These are phyloP conservation scores for Caenorhabditis tropicalis DNA, from an alignment of 1,140 invertebrate genomes.

Conservation along the genomic window DNA sequence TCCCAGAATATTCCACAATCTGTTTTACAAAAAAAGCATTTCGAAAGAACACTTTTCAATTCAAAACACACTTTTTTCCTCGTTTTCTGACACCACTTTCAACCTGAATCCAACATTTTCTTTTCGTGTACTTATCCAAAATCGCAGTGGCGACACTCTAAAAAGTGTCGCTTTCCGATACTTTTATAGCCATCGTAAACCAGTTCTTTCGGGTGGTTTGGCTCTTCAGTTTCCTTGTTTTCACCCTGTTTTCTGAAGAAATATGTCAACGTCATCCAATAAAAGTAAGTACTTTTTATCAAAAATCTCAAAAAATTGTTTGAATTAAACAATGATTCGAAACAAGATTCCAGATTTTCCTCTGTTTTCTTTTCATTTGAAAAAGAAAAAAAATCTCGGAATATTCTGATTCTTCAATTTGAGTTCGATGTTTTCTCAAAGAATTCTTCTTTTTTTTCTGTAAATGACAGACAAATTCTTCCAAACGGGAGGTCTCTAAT, in stretches of 20 bases:
- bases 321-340: too few species aligned
- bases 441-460: background rate
- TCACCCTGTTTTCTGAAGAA: too few species aligned
- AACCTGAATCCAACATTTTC: conserved; percentile 19
- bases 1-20: background rate
- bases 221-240: background rate
- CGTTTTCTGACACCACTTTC: background rate
- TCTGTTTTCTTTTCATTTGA: too few species aligned
- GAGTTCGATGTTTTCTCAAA: too few species aligned
- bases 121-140: background rate
- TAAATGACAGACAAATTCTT: background rate
- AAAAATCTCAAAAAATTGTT: background rate
- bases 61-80: background rate
- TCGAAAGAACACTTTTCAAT: background rate
- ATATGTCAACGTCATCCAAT: conserved; percentile 26
- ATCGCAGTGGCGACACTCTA: conserved; percentile 2
- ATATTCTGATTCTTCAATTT: too few species aligned
- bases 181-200: conserved; percentile 36
- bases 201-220: background rate
- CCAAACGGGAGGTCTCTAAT: background rate
- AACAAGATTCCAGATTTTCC: too few species aligned
- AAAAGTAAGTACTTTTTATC: conserved; percentile 6
- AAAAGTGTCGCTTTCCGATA: conserved; percentile 17
- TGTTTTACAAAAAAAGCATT: background rate
- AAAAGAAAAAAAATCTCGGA: too few species aligned